Conservation (phyloP, 2,888 invertebrate genomes). For the Ischnus inquisitorius region DNA sequence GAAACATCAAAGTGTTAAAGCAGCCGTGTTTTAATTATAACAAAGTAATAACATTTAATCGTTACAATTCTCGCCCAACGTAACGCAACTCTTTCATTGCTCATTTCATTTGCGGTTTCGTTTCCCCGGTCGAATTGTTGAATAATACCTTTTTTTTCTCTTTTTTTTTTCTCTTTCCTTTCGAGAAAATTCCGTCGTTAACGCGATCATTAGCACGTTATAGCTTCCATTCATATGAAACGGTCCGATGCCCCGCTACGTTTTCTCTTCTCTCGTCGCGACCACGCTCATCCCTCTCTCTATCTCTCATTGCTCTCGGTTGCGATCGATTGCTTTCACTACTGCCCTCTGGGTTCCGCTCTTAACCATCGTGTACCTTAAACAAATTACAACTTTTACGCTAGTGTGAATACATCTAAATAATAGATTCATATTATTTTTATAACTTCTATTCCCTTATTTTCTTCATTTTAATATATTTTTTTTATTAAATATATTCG, state of each 20-base stretch:
- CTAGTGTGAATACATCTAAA: neutral
- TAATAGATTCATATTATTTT: neutral
- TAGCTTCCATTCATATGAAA: conserved; percentile 15
- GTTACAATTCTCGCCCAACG: neutral
- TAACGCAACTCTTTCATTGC: neutral
- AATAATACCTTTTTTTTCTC: neutral
- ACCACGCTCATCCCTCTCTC: conserved; percentile 30
- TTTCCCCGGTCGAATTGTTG: neutral
- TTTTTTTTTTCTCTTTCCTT: conserved; percentile 14
- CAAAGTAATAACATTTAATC: neutral
- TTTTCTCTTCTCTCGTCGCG: conserved; percentile 45
- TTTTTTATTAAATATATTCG: too few relatives aligned
- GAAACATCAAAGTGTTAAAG: conserved; percentile 49
- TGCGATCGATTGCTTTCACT: conserved; percentile 41
- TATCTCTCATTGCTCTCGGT: neutral
- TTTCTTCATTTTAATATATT: too few relatives aligned
- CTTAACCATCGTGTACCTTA: neutral
- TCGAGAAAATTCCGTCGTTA: conserved; percentile 15
- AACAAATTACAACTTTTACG: neutral
- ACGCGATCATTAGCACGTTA: conserved; percentile 40
- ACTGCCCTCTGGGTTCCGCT: neutral
- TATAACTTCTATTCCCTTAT: too few relatives aligned
- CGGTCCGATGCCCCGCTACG: conserved; percentile 35
- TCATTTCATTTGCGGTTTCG: neutral
- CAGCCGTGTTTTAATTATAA: conserved; percentile 11